Base-by-base conservation (phyloP, 2,113 vertebrate species). In the Acanthochromis polyacanthus region DNA sequence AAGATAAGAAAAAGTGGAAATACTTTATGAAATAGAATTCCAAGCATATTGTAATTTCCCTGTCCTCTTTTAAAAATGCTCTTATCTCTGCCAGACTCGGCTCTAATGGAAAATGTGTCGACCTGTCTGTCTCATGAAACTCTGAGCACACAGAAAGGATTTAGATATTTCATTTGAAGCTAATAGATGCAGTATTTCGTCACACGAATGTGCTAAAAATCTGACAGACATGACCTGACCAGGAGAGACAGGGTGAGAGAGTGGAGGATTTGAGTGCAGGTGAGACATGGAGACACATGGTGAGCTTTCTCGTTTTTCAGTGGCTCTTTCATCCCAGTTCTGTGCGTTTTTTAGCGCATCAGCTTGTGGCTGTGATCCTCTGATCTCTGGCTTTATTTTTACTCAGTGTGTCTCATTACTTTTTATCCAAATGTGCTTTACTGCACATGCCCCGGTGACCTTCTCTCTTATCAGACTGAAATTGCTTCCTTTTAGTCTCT, bases 51-150 rank as follows among this genome's bases (percentile, higher is more conserved):
- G 23, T 52, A 53, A 77, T 50, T 78, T 73, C 12, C 9, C 16
- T 71, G 19, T 65, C 53, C 30, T 25, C 56, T 32, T 66, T 82
- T 62, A 52, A 78, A 78, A 78, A 51, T 61, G 14, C 71, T 67
- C 72, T 83, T 75, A 81, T 77, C 80, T 79, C 8, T 64, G 60
- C 77, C 56, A 70, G 71, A 78, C 69, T 63, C 23, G 10, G 17
- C 55, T 82, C n/a, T 73, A 76, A 77, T 74, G 67, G 19, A 71
- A 55, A 79, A 81, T 71, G 43, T 74, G 55, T 57, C 69, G 14
- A 32, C 30, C 45, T 25, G 22, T 48, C 66, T 58, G 30, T 50
- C 60, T 11, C 25, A 59, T 82, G 23, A 68, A 45, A 81, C 59
- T 67, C 38, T 59, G 65, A 73, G 53, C 52, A 20, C 58, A 23